Evolutionary conservation across 2,113 vertebrate species (phyloP), one percentile per base, ranked within the genome.

Genomic region (Strigops habroptila): DNA sequence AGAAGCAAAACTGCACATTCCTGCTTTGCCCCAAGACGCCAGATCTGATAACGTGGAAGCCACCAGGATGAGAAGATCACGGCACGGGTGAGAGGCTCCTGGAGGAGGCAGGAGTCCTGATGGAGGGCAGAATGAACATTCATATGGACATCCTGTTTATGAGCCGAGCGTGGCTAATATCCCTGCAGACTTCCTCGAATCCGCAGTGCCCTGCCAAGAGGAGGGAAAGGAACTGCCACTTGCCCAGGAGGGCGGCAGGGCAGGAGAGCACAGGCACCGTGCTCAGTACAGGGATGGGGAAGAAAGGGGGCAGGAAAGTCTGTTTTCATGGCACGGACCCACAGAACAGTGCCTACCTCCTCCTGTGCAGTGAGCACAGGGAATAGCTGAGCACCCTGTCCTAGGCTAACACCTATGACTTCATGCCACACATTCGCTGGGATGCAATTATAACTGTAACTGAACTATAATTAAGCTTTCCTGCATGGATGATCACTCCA

Each of bases 71-170:
- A 18, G 17, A 37, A 5, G 31, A 51, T 41, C 17, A 25, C 0
- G 17, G 16, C 59, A 18, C 23, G n/a, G 51, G 41, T 2, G 37
- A 52, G 28, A 15, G 51, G 6, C 27, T 53, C 67, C 59, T 5
- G 19, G 28, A 22, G 0, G 3, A 69, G 63, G 49, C 73, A 35
- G 3, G 4, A 14, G 48, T 4, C 59, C 31, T 7, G 24, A 60
- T 9, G 25, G 0, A 12, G 73, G 33, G 78, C 48, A 30, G 37
- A 60, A 28, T 31, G 30, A 33, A 39, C 41, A 31, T 19, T 12
- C 37, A 5, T 12, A 4, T 2, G 21, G 44, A 53, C 12, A 23
- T 49, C 88, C 78, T 84, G 88, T 43, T 90, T 35, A 63, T 59
- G 65, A 35, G 65, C 67, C 12, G 8, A 80, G 86, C 1, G n/a